Base-by-base conservation (phyloP, 2,888 invertebrate species). In the Clanis bilineata region DNA sequence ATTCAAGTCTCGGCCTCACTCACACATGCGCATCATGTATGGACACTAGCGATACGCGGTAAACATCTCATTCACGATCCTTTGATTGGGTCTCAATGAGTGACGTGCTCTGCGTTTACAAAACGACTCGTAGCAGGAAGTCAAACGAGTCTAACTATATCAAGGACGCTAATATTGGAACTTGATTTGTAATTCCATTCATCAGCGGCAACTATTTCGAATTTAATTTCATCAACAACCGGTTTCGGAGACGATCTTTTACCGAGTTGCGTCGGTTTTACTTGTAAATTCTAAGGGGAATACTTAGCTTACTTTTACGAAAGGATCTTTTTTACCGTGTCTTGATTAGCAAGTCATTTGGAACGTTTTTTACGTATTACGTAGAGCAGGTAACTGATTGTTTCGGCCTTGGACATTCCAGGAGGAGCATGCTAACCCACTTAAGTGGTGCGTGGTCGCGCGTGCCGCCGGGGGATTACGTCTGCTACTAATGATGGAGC, bases 51-150 rank as follows among this genome's bases (percentile, higher is more conserved):
- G 32, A 72, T 81, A 77, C 74, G 81, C 79, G 76, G 84, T 83
- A 87, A 89, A 88, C 88, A 90, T 89, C 89, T 89, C 86, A 89
- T 89, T 90, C 89, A 85, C 77, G 76, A 85, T 88, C 86, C 88
- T 90, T 90, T 86, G 89, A 90, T 90, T 89, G 86, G 83, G 82
- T 76, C 76, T 86, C 86, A 90, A 89, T 88, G 90, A 88, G 83
- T 89, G 90, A 90, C 90, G 90, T 88, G 89, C 80, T 82, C 76
- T 74, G 87, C 80, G 80, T 88, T 83, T 84, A 89, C 86, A 88
- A 89, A 83, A 80, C 80, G 73, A 76, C 71, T 82, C 79, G 78
- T 79, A 83, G 81, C 89, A 90, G 91, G 91, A 91, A 90, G 80
- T 82, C 72, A 81, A 89, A 87, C 88, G 76, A 85, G 88, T 87